Conservation (phyloP, 2,797 vertebrate species). For the Pogoniulus pusillus region DNA sequence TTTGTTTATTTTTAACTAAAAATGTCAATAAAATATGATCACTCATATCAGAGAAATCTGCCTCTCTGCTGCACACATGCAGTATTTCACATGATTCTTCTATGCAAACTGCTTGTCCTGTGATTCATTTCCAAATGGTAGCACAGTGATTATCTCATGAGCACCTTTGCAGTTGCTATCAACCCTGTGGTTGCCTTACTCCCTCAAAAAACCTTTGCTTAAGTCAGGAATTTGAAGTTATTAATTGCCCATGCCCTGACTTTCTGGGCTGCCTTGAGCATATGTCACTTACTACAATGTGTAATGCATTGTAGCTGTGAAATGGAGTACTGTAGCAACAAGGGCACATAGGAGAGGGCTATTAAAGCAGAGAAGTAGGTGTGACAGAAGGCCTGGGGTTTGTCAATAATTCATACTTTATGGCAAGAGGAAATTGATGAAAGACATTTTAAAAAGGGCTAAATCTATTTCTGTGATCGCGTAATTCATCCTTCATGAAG, state of each 20-base stretch:
- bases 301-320: not conserved
- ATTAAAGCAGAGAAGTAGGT: constrained; percentile 11
- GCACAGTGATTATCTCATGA: not conserved
- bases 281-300: not conserved
- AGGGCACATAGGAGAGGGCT: not conserved
- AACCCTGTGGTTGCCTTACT: not conserved
- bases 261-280: not conserved
- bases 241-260: not conserved
- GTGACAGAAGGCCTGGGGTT: constrained; percentile 32
- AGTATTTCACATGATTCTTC: not conserved
- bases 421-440: constrained; percentile 31
- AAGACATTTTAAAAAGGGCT: constrained; percentile 30
- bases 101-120: not conserved
- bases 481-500: not conserved
- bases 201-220: not conserved
- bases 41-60: not conserved
- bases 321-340: constrained; percentile 30
- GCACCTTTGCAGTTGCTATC: not conserved
- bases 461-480: constrained; percentile 25
- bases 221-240: not conserved
- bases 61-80: not conserved
- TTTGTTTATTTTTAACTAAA: not conserved
- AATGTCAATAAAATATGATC: not conserved
- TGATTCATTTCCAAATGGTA: not conserved
- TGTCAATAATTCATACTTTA: constrained; percentile 46